Base-by-base conservation (phyloP, 2,888 invertebrate genomes). In the Epirrhoe tristata region DNA sequence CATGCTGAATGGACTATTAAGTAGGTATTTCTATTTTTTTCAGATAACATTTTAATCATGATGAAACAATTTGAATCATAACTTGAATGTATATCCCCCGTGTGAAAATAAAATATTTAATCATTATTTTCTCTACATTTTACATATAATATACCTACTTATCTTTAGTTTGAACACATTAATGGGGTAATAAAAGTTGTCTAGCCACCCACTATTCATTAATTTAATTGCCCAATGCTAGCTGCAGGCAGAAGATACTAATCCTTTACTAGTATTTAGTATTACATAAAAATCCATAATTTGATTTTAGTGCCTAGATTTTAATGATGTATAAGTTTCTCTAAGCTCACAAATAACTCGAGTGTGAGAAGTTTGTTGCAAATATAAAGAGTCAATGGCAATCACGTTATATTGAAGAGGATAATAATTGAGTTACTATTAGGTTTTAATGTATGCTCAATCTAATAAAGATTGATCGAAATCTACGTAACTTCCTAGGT, bases 311-410 rank as follows among this genome's bases (percentile, higher is more conserved):
- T 60, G 16, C 60, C 43, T 36, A 34, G 6, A 48, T 6, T 1
- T 57, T 63, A 52, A 63, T 57, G 31, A 57, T 54, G 57, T 24
- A 57, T 63, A 67, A 63, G 60, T 56, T 36, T 63, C 53, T 63
- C 48, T 34, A 7, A 32, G 50, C 7, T 53, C 48, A 52, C 46
- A 36, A 63, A 43, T 63, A 36, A 54, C 16, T 16, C 7, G 12
- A 48, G 46, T 39, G 34, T 50, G 31, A 14, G 31, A 52, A 8
- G 48, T 48, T 48, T 48, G 14, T 5, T 39, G 24, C 24, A 31
- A 48, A 31, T 24, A 56, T 61, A 55, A 39, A n/a, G 39, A 55
- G 50, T 14, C 6, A 31, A 50, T 55, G 24, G 5, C 16, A 48
- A 43, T 43, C 12, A 12, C 8, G 0, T 39, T 39, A 39, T 10